Base-by-base conservation (phyloP, 2,797 vertebrate genomes). In the Malacoraja senta region DNA sequence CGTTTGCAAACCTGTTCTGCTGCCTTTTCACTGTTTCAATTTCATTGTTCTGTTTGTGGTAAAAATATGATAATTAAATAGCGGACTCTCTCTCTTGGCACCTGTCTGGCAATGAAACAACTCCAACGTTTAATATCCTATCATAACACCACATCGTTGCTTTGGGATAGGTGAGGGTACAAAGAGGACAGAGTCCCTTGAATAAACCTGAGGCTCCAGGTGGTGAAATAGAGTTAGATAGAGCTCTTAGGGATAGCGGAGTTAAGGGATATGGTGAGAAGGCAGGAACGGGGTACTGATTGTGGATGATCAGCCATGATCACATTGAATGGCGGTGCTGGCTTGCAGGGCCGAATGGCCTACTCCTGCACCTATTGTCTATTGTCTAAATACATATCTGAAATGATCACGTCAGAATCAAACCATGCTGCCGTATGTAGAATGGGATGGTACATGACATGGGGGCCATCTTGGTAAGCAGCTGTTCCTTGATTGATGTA, bases 401-500 rank as follows among this genome's bases (percentile, higher is more conserved):
- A 88, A 88, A 65, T 88, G 13, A 65, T 65, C 15, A 88, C 32
- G 63, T 88, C 19, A 65, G 19, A 35, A 88, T 88, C 3, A 88
- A 88, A n/a, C 8, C 63, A 88, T 88, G 84, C 84, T 38, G 58
- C 58, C 29, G 21, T 84, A 63, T 35, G 17, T 32, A 21, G 63
- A 88, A 68, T 65, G 17, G 84, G 29, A 32, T 58, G 61, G 19
- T 61, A 6, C 81, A 84, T 88, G 61, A 65, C 29, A 24, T 17
- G 84, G n/a, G 21, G n/a, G 84, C 32, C 19, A 17, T 32, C 63
- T 65, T 63, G 21, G 61, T 35, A 35, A 19, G 65, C 32, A 88
- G 35, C 84, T 68, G 84, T 68, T 88, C 19, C 61, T 32, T 88
- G 61, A 68, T 68, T 88, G 65, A n/a, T 88, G 84, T 68, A 61